Evolutionary conservation across 2,888 invertebrate species (phyloP).

Genomic region (Aelia acuminata): DNA sequence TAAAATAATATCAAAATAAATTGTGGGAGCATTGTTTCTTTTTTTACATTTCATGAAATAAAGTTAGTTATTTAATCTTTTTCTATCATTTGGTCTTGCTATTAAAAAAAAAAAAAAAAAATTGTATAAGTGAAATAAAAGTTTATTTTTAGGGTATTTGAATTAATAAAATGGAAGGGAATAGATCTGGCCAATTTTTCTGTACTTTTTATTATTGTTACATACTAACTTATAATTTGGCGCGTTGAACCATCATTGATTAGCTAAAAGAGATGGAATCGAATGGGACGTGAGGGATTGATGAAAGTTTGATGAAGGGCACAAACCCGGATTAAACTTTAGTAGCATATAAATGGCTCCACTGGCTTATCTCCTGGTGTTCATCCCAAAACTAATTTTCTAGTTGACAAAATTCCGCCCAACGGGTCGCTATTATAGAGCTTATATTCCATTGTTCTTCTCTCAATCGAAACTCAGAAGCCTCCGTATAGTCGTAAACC

Average conservation of each 20-base stretch:
- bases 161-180: too few species aligned
- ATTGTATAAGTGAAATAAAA: too few species aligned
- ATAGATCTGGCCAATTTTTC: too few species aligned
- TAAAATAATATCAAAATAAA: too few species aligned
- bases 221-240: too few species aligned
- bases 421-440: neutral
- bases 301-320: constrained; percentile 9
- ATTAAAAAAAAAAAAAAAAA: too few species aligned
- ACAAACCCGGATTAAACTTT: neutral
- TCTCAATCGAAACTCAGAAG: neutral
- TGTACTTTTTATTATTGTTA: too few species aligned
- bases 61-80: too few species aligned
- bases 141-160: too few species aligned
- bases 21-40: too few species aligned
- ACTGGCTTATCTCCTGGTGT: neutral
- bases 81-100: too few species aligned
- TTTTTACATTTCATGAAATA: too few species aligned
- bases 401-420: constrained; percentile 36
- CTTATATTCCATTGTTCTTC: neutral
- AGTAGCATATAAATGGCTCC: constrained; percentile 23
- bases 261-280: neutral
- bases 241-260: neutral
- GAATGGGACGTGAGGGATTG: neutral
- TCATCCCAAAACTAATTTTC: constrained; percentile 52
- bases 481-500: neutral